Evolutionary conservation across 2,113 vertebrate genomes (phyloP).

Genomic region (Marmota flaviventris): DNA sequence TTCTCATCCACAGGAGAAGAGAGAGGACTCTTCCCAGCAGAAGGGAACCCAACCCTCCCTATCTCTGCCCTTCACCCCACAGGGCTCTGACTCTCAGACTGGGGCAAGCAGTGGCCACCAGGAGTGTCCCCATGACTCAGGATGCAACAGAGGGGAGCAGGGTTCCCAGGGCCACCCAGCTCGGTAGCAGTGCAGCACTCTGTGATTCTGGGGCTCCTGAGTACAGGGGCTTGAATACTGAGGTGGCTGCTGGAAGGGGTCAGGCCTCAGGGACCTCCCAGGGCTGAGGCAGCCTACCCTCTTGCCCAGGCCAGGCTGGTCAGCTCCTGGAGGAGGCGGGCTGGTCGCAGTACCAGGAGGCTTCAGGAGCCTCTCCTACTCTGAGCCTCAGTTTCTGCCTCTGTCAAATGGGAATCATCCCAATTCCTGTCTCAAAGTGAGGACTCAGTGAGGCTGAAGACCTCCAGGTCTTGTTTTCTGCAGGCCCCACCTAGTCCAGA

Average conservation of each 20-base stretch:
- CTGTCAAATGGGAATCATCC: not conserved
- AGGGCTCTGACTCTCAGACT: not conserved
- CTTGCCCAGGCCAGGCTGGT: not conserved
- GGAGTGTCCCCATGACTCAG: not conserved
- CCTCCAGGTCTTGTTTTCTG: not conserved
- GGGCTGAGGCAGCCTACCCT: not conserved
- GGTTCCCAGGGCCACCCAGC: not conserved
- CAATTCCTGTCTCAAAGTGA: not conserved
- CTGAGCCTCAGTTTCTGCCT: not conserved
- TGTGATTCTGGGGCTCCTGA: not conserved
- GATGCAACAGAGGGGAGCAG: not conserved
- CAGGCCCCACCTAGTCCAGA: not conserved
- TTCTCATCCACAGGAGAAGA: slow-evolving; percentile 63
- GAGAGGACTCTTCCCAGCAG: not conserved
- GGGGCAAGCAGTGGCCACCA: not conserved
- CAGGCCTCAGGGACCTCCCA: not conserved
- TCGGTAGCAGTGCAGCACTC: not conserved
- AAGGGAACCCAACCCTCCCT: not conserved
- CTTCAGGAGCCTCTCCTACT: rapidly evolving
- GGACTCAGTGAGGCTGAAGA: not conserved
- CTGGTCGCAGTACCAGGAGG: not conserved
- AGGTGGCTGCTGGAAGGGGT: not conserved
- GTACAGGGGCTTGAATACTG: not conserved
- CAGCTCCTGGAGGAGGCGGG: not conserved
- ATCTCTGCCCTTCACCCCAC: rapidly evolving